Base-by-base conservation (phyloP, 1,140 invertebrate genomes). In the Pogonus chalceus region DNA sequence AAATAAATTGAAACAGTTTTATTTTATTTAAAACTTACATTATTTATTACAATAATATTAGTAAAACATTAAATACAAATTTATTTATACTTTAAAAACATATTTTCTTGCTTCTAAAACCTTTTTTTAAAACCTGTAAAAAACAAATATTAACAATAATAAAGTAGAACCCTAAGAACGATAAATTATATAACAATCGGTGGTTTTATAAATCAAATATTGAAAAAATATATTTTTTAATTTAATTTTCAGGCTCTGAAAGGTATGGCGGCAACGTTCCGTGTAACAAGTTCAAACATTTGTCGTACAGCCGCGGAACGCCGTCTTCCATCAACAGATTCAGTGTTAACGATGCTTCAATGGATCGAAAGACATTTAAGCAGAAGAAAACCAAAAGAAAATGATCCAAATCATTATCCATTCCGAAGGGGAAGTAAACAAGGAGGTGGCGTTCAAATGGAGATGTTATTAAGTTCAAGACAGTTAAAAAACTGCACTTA, bases 211-310 rank as follows among this genome's bases (percentile, higher is more conserved):
- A n/a, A n/a, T n/a, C n/a, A n/a, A n/a, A n/a, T n/a, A n/a, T n/a
- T n/a, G n/a, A n/a, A n/a, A n/a, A n/a, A n/a, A n/a, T n/a, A n/a
- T n/a, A n/a, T n/a, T n/a, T n/a, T n/a, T n/a, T n/a, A n/a, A 51
- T 53, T 23, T 50, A 48, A 12, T 61, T 60, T 68, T 23, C 59
- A 89, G 85, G 85, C 87, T 2, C 66, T 90, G 14, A 89, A 90
- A 77, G 87, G 87, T 66, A 92, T 94, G 87, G 90, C 90, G 1
- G 85, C 88, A 0, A 92, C 90, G 4, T 94, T 93, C 77, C 79
- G 90, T 23, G 87, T 94, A 1, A 85, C 88, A 0, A 85, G 85
- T 0, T 90, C 87, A 2, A 78, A 85, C 58, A 89, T 90, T 58
- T 85, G 87, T n/a, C 85, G 85, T 59, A 92, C 90, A 1, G 84